Evolutionary conservation across 2,113 vertebrate genomes (phyloP).

Genomic region (Acanthisitta chloris): DNA sequence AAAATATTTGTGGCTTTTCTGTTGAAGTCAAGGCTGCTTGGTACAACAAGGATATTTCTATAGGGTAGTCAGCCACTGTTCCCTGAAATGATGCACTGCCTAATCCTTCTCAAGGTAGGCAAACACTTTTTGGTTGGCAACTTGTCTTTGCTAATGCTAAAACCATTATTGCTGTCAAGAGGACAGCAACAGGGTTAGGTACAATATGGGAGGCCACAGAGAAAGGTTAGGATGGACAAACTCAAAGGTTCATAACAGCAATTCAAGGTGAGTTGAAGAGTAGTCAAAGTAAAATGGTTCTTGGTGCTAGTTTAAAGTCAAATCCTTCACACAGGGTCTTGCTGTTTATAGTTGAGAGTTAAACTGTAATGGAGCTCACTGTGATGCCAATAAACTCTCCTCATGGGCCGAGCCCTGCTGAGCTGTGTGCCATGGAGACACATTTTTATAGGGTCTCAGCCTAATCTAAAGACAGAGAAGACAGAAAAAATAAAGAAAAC

Average conservation of each 20-base stretch:
- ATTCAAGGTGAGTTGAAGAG: not conserved
- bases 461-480: not conserved
- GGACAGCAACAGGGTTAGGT: not conserved
- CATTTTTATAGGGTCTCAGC: not conserved
- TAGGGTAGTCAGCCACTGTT: not conserved
- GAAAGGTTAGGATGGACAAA: not conserved
- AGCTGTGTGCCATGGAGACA: not conserved
- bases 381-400: not conserved
- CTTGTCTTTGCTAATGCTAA: not conserved
- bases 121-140: not conserved
- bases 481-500: not conserved
- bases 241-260: not conserved
- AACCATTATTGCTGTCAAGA: not conserved
- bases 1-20: not conserved
- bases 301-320: not conserved
- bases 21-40: not conserved
- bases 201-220: fast-evolving
- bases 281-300: fast-evolving
- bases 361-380: not conserved
- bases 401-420: not conserved
- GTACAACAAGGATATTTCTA: not conserved
- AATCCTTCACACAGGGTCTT: not conserved
- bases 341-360: not conserved
- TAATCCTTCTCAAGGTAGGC: not conserved
- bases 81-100: not conserved